Percentiles rank a stretch among this genome's conserved stretches.
These are phyloP conservation scores for Tetheella fluctuosa DNA, from an alignment of 2,888 invertebrate genomes.

Conservation along the genomic window DNA sequence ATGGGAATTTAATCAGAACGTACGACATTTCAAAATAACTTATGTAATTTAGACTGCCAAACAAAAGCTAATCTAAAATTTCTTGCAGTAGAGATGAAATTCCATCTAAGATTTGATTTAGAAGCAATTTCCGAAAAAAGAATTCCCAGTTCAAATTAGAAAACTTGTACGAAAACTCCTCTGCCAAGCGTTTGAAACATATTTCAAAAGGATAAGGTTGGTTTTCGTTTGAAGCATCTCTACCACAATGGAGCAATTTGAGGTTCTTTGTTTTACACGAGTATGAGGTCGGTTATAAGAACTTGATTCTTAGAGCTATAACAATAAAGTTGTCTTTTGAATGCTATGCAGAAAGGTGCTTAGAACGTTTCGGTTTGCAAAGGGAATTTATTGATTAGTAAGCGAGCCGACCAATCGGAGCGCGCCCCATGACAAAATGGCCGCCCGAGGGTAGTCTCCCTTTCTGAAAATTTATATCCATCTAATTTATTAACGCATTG, in stretches of 20 bases:
- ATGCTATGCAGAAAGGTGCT: not conserved
- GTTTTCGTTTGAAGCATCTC: not conserved
- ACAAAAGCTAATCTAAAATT: not conserved
- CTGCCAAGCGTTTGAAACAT: not conserved
- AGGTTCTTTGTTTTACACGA: conserved; percentile 12
- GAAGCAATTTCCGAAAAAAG: conserved; percentile 4
- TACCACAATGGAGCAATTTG: not conserved
- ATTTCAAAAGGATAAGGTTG: not conserved
- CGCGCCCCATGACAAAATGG: conserved; percentile 64
- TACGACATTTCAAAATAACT: not conserved
- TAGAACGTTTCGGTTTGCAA: conserved; percentile 36
- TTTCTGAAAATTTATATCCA: conserved; percentile 65
- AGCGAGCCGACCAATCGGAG: conserved; percentile 67
- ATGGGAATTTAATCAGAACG: not conserved
- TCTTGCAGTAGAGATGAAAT: not conserved
- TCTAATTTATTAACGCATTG: conserved; percentile 82
- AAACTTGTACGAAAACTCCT: not conserved
- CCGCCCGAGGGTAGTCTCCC: conserved; percentile 69
- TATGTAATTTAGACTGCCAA: not conserved
- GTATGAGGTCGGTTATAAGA: not conserved
- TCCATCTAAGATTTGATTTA: not conserved
- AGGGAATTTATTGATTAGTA: conserved; percentile 71
- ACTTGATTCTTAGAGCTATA: not conserved
- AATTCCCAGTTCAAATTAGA: conserved; percentile 10
- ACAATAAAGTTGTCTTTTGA: not conserved